Evolutionary conservation across 2,888 invertebrate genomes (phyloP), one percentile per base, ranked within the genome.

Genomic region (Lottia scabra): DNA sequence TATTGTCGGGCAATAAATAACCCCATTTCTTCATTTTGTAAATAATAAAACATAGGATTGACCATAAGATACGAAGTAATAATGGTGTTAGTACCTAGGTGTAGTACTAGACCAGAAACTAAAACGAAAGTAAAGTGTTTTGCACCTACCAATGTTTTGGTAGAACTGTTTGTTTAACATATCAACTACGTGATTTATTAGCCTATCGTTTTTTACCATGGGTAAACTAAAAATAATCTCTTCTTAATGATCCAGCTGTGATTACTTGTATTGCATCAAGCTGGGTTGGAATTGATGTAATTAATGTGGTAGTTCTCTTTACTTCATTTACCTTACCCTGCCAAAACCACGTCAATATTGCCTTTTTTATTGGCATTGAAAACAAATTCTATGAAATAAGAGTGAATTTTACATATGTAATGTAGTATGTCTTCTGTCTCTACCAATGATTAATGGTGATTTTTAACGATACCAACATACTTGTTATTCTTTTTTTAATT

Each of bases 131-230:
- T 65, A 8, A 38, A 30, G 30, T 15, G 16, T 27, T 68, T 44
- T 71, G 63, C 67, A 27, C 45, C 71, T 23, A 63, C 6, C 23
- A 23, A 56, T 56, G 56, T 56, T 56, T 56, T 38, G 38, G 56
- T 56, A 56, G 19, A 23, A 23, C 56, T 56, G 56, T 56, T 56
- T 19, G 23, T 10, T 56, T 56, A 23, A 56, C 56, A 23, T 56
- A 23, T 56, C 56, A 56, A 19, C 19, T 23, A 56, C 23, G 19
- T 56, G 19, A 56, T 56, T 56, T 56, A 56, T 56, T 56, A 56
- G 12, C 19, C 19, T 13, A 56, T 23, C 56, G 19, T 56, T 56
- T 56, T 56, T 23, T 56, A 19, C 16, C 23, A 19, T 23, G 19
- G 23, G 23, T 23, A 56, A 23, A 10, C 56, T 23, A 19, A 56